Conservation (phyloP, 2,113 vertebrate genomes). For the Rhinoptilus africanus region DNA sequence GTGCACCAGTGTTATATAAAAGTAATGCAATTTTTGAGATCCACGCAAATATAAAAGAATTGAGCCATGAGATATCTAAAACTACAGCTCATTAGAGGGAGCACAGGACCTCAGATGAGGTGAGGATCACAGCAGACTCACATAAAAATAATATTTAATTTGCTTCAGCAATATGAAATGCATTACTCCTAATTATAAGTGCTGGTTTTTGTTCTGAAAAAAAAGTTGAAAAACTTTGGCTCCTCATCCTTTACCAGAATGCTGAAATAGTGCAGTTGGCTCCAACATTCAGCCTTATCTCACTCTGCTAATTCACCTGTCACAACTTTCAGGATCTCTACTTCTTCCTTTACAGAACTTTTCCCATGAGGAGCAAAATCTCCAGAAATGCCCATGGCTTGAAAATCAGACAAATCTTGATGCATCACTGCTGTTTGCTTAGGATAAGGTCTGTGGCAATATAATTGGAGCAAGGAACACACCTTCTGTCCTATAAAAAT, state of each 20-base stretch:
- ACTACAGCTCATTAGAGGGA: not conserved
- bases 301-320: not conserved
- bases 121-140: not conserved
- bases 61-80: not conserved
- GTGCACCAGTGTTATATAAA: not conserved
- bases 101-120: not conserved
- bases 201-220: not conserved
- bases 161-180: not conserved
- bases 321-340: not conserved
- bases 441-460: not conserved
- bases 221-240: not conserved
- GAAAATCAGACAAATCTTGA: not conserved
- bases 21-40: not conserved
- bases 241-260: not conserved
- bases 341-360: not conserved
- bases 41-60: not conserved
- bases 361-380: not conserved
- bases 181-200: not conserved
- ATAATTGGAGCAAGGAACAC: not conserved
- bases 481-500: not conserved
- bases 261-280: not conserved
- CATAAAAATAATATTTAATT: not conserved
- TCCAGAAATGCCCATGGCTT: not conserved
- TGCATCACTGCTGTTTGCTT: not conserved
- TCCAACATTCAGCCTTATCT: not conserved